Percentiles rank a stretch among this genome's conserved stretches.
phyloP scores from a whole-genome alignment of 2,888 invertebrate species.

The Spicauda simplicius region DNA sequence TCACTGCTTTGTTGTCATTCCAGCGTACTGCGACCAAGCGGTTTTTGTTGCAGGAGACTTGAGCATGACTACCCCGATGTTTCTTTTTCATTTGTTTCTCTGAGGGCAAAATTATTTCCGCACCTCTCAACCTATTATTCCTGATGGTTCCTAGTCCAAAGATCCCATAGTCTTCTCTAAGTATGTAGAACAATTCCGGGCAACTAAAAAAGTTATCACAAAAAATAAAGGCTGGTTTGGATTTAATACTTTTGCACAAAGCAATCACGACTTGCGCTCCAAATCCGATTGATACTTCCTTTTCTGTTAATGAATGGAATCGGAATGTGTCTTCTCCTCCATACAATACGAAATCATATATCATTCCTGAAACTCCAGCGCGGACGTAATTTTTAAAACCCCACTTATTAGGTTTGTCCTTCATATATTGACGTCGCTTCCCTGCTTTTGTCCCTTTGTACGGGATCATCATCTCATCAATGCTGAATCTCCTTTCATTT shows the following conservation, averaged over 20 bases:
- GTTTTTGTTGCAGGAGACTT: too few species aligned
- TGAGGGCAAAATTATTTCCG: constrained; percentile 30
- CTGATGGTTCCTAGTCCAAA: constrained; percentile 46
- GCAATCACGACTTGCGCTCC: constrained; percentile 50
- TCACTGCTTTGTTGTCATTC: too few species aligned
- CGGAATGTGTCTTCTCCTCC: constrained; percentile 43
- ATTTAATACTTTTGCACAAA: constrained; percentile 41
- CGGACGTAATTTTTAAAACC: too few species aligned
- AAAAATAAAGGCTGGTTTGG: constrained; percentile 38
- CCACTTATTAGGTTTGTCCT: too few species aligned
- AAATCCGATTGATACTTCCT: constrained; percentile 46
- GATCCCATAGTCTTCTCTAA: constrained; percentile 45
- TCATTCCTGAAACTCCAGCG: too few species aligned
- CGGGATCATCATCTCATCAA: too few species aligned
- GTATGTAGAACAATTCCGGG: constrained; percentile 43
- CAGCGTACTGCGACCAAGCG: too few species aligned
- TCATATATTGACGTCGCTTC: too few species aligned
- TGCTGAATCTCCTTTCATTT: too few species aligned
- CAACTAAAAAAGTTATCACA: constrained; percentile 44
- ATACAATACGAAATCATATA: too few species aligned
- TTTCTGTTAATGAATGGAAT: constrained; percentile 42
- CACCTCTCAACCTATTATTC: constrained; percentile 39
- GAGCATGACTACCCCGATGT: too few species aligned
- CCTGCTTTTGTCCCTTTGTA: too few species aligned
- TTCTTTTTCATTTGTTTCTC: constrained; percentile 45